These are phyloP conservation scores for Mesitornis unicolor DNA, from an alignment of 2,113 vertebrate genomes.

Conservation along the genomic window DNA sequence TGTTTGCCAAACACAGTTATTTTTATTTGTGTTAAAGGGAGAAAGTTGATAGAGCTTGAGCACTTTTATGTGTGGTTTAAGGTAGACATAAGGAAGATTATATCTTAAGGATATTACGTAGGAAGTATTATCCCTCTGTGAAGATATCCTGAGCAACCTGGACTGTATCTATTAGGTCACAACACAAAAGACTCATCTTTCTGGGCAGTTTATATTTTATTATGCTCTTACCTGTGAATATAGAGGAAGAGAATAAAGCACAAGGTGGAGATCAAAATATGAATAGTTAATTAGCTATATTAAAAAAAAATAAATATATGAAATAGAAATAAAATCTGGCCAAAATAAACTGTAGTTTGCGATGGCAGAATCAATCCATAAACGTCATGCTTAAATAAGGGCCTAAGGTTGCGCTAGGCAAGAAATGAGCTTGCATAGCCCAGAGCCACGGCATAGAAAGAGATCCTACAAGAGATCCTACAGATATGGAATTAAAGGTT, in stretches of 20 bases:
- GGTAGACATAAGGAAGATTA: not conserved
- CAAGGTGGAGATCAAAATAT: not conserved
- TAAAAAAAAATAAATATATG: not conserved
- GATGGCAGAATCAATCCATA: not conserved
- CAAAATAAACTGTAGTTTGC: not conserved
- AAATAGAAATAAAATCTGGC: not conserved
- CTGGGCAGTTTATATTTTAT: not conserved
- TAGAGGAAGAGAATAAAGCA: not conserved
- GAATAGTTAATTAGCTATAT: not conserved
- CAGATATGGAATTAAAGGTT: not conserved
- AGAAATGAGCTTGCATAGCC: not conserved
- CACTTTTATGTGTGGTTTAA: slow-evolving; percentile 44
- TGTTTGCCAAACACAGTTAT: slow-evolving; percentile 44
- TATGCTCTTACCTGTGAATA: not conserved
- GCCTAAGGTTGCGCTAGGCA: not conserved
- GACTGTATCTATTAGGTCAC: not conserved
- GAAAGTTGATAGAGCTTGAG: slow-evolving; percentile 4
- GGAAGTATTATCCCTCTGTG: not conserved
- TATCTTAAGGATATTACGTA: not conserved
- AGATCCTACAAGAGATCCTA: not conserved
- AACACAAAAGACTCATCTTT: not conserved
- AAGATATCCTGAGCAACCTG: not conserved
- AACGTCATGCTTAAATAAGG: not conserved
- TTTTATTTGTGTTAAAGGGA: slow-evolving; percentile 30
- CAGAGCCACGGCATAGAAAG: not conserved